Conservation (phyloP, 2,888 invertebrate genomes). For the Campoletis raptor region DNA sequence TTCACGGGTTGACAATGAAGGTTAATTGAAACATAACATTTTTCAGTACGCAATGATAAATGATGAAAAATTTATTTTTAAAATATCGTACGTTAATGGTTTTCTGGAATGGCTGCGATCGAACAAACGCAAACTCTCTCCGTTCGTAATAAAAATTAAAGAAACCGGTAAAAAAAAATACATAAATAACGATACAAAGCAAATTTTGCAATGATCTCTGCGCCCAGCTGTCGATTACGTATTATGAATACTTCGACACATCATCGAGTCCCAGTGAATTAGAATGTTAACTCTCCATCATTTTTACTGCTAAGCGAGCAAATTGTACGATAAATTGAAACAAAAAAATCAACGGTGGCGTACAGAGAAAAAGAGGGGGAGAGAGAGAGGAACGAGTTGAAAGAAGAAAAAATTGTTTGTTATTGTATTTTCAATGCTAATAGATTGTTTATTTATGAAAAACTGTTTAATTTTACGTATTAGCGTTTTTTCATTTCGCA, state of each 20-base stretch:
- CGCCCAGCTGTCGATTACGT: slow-evolving; percentile 68
- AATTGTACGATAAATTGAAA: slow-evolving; percentile 54
- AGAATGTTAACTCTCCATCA: slow-evolving; percentile 62
- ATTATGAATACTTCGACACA: slow-evolving; percentile 70
- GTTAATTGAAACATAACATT: slow-evolving; percentile 43
- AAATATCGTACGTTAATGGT: slow-evolving; percentile 29
- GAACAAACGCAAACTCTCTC: slow-evolving; percentile 19
- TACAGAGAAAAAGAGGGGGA: slow-evolving; percentile 57
- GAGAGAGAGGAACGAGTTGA: slow-evolving; percentile 72
- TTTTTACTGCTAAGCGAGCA: slow-evolving; percentile 46
- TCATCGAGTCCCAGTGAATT: slow-evolving; percentile 70
- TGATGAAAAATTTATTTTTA: slow-evolving; percentile 45
- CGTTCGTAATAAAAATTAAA: slow-evolving; percentile 21
- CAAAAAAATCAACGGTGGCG: slow-evolving; percentile 63
- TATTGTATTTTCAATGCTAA: slow-evolving; percentile 82
- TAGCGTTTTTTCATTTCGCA: slow-evolving; percentile 74
- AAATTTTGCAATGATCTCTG: slow-evolving; percentile 62
- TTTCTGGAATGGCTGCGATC: slow-evolving; percentile 22
- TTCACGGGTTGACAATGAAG: slow-evolving; percentile 42
- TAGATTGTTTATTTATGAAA: slow-evolving; percentile 84
- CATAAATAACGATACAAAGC: slow-evolving; percentile 58
- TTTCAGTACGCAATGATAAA: slow-evolving; percentile 43
- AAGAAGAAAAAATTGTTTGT: slow-evolving; percentile 79
- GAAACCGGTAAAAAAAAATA: not conserved
- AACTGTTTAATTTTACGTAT: slow-evolving; percentile 83